Evolutionary conservation across 1,140 invertebrate species (phyloP), one percentile per base, ranked within the genome.

Genomic region (Drosophila pectinifera): DNA sequence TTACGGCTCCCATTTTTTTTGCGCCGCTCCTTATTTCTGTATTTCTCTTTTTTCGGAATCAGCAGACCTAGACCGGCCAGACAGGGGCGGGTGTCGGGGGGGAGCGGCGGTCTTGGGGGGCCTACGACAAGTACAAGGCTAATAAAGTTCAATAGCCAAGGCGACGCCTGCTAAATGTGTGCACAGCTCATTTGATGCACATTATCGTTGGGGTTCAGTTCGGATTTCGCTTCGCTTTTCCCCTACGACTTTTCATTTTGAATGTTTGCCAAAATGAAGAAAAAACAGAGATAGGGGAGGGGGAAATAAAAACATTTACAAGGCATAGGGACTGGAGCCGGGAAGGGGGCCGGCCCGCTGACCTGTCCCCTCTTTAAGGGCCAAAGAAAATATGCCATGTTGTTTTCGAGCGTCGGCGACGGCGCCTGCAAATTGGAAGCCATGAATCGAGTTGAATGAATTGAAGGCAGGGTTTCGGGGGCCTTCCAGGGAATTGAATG

Each of bases 131-230:
- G 59, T 51, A 82, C 83, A 77, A 63, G 79, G 79, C 83, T 88
- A 86, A 86, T 88, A 86, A 82, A 86, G 83, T 86, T 86, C 83
- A 88, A 86, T 86, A 88, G 83, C 79, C 83, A 88, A 83, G 78
- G 76, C 76, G 84, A 88, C 83, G 84, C 79, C 83, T 73, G 63
- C 80, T 81, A 89, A 88, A 88, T 89, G 83, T 88, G 84, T 72
- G 76, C 83, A 88, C 83, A 89, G 83, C 83, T 88, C 84, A 88
- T 88, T 88, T 88, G 80, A 89, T 88, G 83, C 84, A 88, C 80
- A 88, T 88, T 89, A 88, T 89, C 79, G 67, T 83, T 53, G 83
- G 80, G 73, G 77, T 82, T 80, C 59, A 31, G 59, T 86, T 82
- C 57, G 43, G 72, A 63, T 53, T 53, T 62, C 26, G 67, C 67